Conservation (phyloP, 30 jellyfish, hydroid and myxozoan genomes). For the Hydra vulgaris region DNA sequence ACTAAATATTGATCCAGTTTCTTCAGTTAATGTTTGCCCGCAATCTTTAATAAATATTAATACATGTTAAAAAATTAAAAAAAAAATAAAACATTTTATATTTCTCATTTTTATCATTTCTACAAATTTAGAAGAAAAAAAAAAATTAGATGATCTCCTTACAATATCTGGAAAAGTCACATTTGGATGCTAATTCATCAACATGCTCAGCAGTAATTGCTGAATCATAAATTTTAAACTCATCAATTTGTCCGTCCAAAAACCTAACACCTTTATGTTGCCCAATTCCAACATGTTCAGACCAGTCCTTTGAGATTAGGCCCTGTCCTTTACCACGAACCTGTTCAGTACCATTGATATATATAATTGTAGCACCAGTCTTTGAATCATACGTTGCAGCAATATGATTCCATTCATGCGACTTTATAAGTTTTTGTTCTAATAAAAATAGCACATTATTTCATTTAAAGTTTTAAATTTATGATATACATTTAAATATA, state of each 20-base stretch:
- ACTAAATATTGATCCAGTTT: conserved; percentile 61
- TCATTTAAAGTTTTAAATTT: too few species aligned
- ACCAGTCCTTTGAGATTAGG: conserved; percentile 86
- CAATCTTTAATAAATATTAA: conserved; percentile 40
- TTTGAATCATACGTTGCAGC: conserved; percentile 85
- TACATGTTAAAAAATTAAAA: background rate
- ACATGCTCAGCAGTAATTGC: conserved; percentile 52
- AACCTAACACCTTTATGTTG: conserved; percentile 89
- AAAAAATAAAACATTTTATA: background rate
- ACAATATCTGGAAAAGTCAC: conserved; percentile 81
- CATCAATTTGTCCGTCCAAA: conserved; percentile 67
- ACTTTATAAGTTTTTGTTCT: conserved; percentile 52
- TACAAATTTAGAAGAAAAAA: background rate
- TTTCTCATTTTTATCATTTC: background rate
- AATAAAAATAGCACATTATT: too few species aligned
- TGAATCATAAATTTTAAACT: conserved; percentile 58
- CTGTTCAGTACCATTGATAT: conserved; percentile 67
- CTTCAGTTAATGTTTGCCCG: conserved; percentile 71
- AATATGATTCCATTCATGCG: conserved; percentile 74
- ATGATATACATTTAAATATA: too few species aligned
- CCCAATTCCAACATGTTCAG: conserved; percentile 79
- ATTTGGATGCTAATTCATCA: conserved; percentile 58
- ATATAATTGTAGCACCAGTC: conserved; percentile 59
- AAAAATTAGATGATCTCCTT: conserved; percentile 14
- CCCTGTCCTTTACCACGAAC: conserved; percentile 69